Conservation (phyloP, 2,113 vertebrate genomes). For the Barbus barbus region DNA sequence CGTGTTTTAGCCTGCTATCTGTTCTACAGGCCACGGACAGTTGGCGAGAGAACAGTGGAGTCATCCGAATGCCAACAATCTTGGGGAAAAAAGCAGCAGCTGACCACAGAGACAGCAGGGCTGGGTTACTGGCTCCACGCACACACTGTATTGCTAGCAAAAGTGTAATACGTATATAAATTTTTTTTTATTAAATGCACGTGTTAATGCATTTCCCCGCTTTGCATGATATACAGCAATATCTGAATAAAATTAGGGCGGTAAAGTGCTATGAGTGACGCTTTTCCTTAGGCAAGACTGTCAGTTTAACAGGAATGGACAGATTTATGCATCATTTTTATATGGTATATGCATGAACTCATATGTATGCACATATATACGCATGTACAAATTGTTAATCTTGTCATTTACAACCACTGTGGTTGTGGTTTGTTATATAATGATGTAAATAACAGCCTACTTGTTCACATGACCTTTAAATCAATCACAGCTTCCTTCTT, state of each 20-base stretch:
- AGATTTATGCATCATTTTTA: neutral
- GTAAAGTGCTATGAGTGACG: neutral
- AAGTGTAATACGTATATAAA: neutral
- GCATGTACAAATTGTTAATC: constrained; percentile 18
- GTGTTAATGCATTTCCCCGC: neutral
- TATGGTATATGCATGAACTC: constrained; percentile 5
- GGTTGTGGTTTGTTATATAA: constrained; percentile 14
- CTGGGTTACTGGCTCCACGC: constrained; percentile 22
- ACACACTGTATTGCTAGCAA: neutral
- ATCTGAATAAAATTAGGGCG: neutral
- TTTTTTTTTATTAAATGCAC: neutral
- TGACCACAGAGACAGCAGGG: constrained; percentile 34
- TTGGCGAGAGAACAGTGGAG: constrained; percentile 39
- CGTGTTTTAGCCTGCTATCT: constrained; percentile 25
- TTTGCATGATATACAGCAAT: neutral
- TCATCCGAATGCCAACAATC: constrained; percentile 29
- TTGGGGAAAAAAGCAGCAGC: constrained; percentile 27
- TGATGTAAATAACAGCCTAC: neutral
- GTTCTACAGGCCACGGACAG: constrained; percentile 21
- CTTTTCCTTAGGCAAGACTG: neutral
- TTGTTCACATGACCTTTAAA: neutral
- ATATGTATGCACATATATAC: neutral
- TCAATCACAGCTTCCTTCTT: neutral
- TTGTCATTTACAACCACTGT: neutral
- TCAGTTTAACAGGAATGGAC: neutral